Evolutionary conservation across 2,888 invertebrate genomes (phyloP), one percentile per base, ranked within the genome.

Genomic region (Diarsia brunnea): DNA sequence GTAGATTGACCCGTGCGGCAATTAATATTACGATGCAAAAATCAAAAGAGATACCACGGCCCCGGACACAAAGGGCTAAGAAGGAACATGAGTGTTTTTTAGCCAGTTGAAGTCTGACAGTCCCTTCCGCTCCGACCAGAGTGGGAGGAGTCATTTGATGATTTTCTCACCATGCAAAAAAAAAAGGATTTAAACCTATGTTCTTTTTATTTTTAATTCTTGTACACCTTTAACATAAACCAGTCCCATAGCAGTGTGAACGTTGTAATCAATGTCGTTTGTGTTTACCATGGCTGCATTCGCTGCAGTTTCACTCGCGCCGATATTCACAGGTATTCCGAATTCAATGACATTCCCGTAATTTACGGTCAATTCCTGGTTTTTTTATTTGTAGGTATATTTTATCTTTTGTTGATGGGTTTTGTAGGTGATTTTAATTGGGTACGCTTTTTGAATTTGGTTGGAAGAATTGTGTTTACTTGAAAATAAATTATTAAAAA

Each of bases 201-300:
- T 4, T 24, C 4, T 12, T 61, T 24, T 24, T 21, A 11, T 19
- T 49, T 31, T 24, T 10, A 14, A 55, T 69, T 69, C 77, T 49
- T 69, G 60, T 0, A 0, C 53, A 71, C 70, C 60, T 89, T 47
- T 84, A 65, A 69, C 84, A 89, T 87, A 63, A 78, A 51, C 14
- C 79, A 60, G 14, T 82, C 86, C 79, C 63, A 71, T 80, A 75
- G 86, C 75, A 86, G 88, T 88, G 89, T 84, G 87, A 88, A 87
- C 84, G 84, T 81, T 88, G 91, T 92, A 92, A 92, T 92, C 93
- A 92, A 92, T 91, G 91, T 87, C 91, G 92, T 92, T 92, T 91
- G 92, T 89, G 89, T 89, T 84, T 82, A 81, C 84, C 75, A 75
- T 76, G 63, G 74, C 70, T 84, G 75, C 80, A 75, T 68, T 61